Evolutionary conservation across 30 jellyfish, hydroid and myxozoan species (phyloP).

Genomic region (Turritopsis dohrnii): DNA sequence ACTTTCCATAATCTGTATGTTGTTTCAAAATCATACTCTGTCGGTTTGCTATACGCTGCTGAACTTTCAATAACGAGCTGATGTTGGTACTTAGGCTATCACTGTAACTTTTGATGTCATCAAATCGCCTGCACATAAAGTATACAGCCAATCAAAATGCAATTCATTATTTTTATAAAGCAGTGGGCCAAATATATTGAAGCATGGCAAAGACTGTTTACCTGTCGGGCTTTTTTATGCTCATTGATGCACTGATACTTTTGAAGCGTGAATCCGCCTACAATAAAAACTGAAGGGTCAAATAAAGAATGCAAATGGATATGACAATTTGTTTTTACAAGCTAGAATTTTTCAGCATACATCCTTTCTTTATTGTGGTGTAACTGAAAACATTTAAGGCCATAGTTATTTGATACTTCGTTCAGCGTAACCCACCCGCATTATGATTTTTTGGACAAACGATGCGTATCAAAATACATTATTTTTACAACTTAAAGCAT

Average conservation of each 20-base stretch:
- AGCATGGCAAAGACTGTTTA: conserved; percentile 13
- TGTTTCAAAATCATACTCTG: conserved; percentile 38
- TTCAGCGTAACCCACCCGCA: no score
- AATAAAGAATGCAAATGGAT: neutral
- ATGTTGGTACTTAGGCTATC: conserved; percentile 78
- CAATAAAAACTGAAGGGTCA: neutral
- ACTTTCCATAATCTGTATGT: conserved; percentile 86
- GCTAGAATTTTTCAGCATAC: no score
- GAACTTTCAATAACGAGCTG: conserved; percentile 63
- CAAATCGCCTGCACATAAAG: conserved; percentile 67
- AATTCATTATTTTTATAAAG: neutral
- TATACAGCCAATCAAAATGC: neutral
- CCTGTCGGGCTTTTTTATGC: conserved; percentile 88
- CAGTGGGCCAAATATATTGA: no score
- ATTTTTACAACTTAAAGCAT: no score
- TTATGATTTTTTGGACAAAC: no score
- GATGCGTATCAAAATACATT: no score
- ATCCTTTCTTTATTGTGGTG: no score
- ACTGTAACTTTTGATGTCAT: conserved; percentile 70
- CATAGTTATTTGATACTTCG: no score
- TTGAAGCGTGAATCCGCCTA: conserved; percentile 70
- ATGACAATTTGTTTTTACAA: no score
- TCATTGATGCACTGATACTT: conserved; percentile 58
- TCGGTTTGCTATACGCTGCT: conserved; percentile 66
- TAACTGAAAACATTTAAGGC: no score